phyloP scores from a whole-genome alignment of 2,797 vertebrate species.

The Menidia menidia region DNA sequence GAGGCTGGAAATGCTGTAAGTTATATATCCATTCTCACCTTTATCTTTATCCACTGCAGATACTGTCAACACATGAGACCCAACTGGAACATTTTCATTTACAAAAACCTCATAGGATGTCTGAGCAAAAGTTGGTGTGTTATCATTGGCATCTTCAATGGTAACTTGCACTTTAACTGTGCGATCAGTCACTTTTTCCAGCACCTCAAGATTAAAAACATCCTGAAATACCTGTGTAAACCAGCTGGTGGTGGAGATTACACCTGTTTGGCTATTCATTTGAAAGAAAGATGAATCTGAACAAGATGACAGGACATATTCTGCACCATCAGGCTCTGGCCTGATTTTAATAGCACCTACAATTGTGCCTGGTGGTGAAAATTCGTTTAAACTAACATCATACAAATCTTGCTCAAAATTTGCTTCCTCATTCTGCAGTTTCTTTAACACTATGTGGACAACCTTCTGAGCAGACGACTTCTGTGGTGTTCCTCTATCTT shows the following conservation, averaged over 20 bases:
- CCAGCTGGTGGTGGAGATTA: constrained; percentile 88
- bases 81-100: constrained; percentile 92
- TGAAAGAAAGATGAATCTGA: constrained; percentile 88
- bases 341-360: constrained; percentile 87
- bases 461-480: constrained; percentile 88
- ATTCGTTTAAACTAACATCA: constrained; percentile 89
- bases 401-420: constrained; percentile 90
- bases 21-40: constrained; percentile 98
- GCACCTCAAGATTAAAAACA: constrained; percentile 87
- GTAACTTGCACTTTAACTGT: constrained; percentile 85
- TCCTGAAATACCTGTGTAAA: constrained; percentile 86
- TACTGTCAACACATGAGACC: constrained; percentile 86
- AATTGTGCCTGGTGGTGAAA: constrained; percentile 92
- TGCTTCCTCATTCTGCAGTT: constrained; percentile 72
- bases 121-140: constrained; percentile 91
- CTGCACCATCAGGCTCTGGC: constrained; percentile 87
- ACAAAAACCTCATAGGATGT: constrained; percentile 88
- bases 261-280: constrained; percentile 90
- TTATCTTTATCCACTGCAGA: constrained; percentile 90
- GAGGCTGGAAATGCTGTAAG: constrained; percentile 93
- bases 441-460: constrained; percentile 84
- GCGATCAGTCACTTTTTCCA: constrained; percentile 83
- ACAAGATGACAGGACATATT: constrained; percentile 88
- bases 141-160: constrained; percentile 93
- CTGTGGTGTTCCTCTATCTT: constrained; percentile 91